Conservation (phyloP, 1,140 invertebrate genomes). For the Drepana arcuata region DNA sequence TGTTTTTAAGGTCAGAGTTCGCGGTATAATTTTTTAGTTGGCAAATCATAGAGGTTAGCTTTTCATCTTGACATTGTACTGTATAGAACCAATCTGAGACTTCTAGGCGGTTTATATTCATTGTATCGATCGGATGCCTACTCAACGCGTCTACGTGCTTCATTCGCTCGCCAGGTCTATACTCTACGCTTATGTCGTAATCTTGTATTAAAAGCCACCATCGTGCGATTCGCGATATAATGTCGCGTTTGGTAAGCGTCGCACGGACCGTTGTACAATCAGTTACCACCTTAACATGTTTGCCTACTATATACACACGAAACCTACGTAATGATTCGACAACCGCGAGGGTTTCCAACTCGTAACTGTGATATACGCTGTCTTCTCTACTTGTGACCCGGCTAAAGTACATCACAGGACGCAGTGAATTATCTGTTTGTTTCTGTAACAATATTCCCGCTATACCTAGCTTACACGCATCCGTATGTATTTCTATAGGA, state of each 20-base stretch:
- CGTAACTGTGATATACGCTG: constrained; percentile 45
- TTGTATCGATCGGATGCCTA: constrained; percentile 17
- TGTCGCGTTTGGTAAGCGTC: constrained; percentile 29
- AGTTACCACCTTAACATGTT: constrained; percentile 61
- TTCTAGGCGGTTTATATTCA: constrained; percentile 16
- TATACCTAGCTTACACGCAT: constrained; percentile 20
- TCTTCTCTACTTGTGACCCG: constrained; percentile 34
- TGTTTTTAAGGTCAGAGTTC: constrained; percentile 10
- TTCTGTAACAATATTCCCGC: constrained; percentile 25
- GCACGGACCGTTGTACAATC: constrained; percentile 25
- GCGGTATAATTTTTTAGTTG: constrained; percentile 7
- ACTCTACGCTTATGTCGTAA: constrained; percentile 33
- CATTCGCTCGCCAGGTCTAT: constrained; percentile 28
- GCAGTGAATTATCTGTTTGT: constrained; percentile 3
- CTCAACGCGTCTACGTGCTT: constrained; percentile 41
- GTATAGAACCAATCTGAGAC: constrained; percentile 22
- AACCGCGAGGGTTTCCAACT: constrained; percentile 64
- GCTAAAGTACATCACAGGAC: constrained; percentile 20
- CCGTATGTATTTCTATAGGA: constrained; percentile 22
- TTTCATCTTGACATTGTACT: constrained; percentile 21
- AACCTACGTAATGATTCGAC: constrained; percentile 61
- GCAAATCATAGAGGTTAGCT: constrained; percentile 9
- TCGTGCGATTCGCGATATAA: constrained; percentile 30
- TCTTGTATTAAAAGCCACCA: constrained; percentile 44
- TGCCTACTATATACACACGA: constrained; percentile 52